Base-by-base conservation (phyloP, 2,888 invertebrate species). In the Catotricha subobsoleta region DNA sequence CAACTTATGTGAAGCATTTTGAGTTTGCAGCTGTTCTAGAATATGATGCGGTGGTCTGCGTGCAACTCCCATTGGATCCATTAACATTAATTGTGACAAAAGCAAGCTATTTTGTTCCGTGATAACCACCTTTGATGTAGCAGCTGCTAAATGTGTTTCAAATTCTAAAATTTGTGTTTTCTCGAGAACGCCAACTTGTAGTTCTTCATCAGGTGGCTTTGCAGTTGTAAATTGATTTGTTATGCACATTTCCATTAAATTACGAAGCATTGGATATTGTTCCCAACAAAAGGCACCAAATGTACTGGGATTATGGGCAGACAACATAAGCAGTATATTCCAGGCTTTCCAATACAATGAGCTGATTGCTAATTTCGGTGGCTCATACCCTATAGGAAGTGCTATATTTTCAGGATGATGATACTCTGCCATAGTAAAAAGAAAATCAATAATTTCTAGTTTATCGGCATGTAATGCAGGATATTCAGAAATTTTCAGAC, bases 241-340 rank as follows among this genome's bases (percentile, higher is more conserved):
- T 56, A 95, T 95, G 52, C 90, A 88, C 79, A 90, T 90, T 67
- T 95, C 94, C 73, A 95, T 91, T 48, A 95, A 69, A 52, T 80
- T 79, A 46, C 84, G 71, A 48, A 95, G 70, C 38, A 84, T 92
- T 15, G 94, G 90, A 66, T 92, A 95, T 49, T 80, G 77, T 51
- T 79, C 75, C 79, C 92, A 92, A 27, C 84, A 87, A 41, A 80
- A 67, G 48, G 76, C 75, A 10, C 94, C 94, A 64, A 92, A 83
- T 12, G 76, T 74, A 1, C 73, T 66, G 0, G 95, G 91, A 71
- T 94, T 95, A 63, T 92, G 92, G 0, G 94, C 90, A 13, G 86
- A 80, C 47, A 95, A 65, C 63, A 92, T 81, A 31, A 90, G 64
- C 49, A 95, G 66, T 54, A 88, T 76, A 29, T 75, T 67, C 92